A percentile compares a stretch with the other conserved stretches of the same genome.
Conservation (phyloP, 1,140 invertebrate genomes). For the Dreissena rostriformis region DNA sequence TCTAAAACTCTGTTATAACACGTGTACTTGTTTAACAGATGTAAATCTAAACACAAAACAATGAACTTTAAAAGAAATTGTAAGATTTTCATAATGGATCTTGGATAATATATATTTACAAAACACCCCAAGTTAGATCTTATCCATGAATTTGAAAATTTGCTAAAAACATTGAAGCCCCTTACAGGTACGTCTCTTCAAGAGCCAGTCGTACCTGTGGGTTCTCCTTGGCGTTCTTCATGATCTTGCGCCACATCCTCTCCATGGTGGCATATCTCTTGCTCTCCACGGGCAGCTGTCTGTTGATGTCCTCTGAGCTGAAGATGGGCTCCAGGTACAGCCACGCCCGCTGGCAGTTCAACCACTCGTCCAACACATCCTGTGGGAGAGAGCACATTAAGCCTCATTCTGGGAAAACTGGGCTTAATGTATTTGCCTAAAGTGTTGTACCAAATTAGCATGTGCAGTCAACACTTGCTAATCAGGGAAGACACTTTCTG, state of each 20-base stretch:
- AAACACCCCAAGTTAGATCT: no score
- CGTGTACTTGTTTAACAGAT: no score
- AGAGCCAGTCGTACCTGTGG: conserved; percentile 83
- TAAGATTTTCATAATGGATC: no score
- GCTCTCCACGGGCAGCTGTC: conserved; percentile 88
- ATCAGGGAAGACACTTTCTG: no score
- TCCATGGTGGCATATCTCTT: conserved; percentile 91
- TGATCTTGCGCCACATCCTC: conserved; percentile 88
- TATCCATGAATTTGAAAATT: not conserved
- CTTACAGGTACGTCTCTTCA: not conserved
- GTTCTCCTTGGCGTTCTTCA: conserved; percentile 86
- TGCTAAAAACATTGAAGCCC: not conserved
- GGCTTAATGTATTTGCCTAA: no score
- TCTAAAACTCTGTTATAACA: no score
- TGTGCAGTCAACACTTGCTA: no score
- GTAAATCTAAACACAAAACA: no score
- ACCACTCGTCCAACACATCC: conserved; percentile 88
- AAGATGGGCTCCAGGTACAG: conserved; percentile 82
- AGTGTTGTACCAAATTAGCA: no score
- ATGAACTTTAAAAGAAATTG: no score
- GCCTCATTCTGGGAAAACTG: no score
- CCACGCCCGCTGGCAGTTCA: conserved; percentile 88
- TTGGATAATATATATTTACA: no score
- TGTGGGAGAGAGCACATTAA: conserved; percentile 81
- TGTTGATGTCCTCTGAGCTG: conserved; percentile 82